Evolutionary conservation across 64 coral and sea anemone genomes (phyloP).

Genomic region (Stichodactyla mertensii): DNA sequence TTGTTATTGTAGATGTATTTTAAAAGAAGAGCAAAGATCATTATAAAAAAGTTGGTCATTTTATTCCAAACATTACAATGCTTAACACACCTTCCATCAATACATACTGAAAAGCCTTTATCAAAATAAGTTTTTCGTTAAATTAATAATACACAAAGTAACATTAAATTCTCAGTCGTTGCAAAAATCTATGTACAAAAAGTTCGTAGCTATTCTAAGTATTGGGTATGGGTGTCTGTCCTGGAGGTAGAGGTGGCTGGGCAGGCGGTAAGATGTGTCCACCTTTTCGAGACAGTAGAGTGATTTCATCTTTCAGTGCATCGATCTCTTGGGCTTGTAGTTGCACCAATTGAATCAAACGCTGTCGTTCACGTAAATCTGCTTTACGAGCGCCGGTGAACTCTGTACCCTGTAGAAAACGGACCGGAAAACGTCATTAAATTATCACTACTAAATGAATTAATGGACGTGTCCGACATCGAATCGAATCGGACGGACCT

Average conservation of each 20-base stretch:
- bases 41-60: neutral
- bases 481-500: neutral
- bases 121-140: neutral
- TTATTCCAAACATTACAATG: neutral
- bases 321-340: constrained; percentile 98
- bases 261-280: constrained; percentile 93
- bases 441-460: neutral
- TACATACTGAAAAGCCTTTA: neutral
- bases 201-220: constrained; percentile 4
- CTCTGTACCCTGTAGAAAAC: constrained; percentile 66
- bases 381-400: constrained; percentile 89
- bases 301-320: constrained; percentile 95
- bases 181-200: neutral
- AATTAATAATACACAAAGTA: neutral
- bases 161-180: neutral
- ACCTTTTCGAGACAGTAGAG: constrained; percentile 84
- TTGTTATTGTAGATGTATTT: neutral
- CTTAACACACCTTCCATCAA: neutral
- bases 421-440: neutral
- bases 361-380: constrained; percentile 87
- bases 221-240: constrained; percentile 97
- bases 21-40: neutral
- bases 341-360: constrained; percentile 91
- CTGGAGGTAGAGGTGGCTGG: constrained; percentile 89
- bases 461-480: neutral